These are phyloP conservation scores for Cinclus mexicanus DNA, from an alignment of 2,113 vertebrate species.

Conservation along the genomic window DNA sequence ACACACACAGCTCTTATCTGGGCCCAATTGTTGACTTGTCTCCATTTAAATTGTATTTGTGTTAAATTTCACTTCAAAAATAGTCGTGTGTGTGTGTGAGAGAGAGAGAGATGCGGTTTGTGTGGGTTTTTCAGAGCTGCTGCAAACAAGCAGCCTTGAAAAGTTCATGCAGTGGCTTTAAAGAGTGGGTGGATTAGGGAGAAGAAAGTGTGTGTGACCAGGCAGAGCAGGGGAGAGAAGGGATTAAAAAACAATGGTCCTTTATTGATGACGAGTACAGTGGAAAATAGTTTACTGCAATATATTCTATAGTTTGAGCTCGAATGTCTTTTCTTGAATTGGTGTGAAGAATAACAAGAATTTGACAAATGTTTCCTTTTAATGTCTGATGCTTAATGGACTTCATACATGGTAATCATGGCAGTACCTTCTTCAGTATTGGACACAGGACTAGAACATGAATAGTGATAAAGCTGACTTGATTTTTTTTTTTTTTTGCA, in stretches of 20 bases:
- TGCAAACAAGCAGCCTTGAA: constrained; percentile 2
- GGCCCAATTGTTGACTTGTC: neutral
- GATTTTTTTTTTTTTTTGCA: neutral
- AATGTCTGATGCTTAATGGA: neutral
- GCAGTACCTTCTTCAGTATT: neutral
- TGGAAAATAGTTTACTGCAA: neutral
- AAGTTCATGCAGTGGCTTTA: neutral
- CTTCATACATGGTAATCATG: neutral
- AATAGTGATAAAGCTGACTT: neutral
- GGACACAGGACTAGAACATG: neutral
- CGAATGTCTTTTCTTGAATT: neutral
- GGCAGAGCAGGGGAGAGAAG: neutral
- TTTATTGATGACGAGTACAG: neutral
- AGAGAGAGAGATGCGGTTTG: neutral
- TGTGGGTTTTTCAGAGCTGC: neutral
- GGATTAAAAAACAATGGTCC: constrained; percentile 36
- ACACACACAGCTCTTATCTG: neutral
- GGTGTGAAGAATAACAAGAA: neutral
- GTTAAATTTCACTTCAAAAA: constrained; percentile 37
- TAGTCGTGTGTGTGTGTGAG: neutral
- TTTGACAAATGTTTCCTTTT: neutral
- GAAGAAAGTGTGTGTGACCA: neutral
- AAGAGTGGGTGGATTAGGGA: neutral
- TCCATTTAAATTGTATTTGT: neutral
- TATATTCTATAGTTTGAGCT: neutral